Percentiles rank a stretch among this genome's conserved stretches.
phyloP scores from a whole-genome alignment of 2,888 invertebrate species.

The Celastrina argiolus region DNA sequence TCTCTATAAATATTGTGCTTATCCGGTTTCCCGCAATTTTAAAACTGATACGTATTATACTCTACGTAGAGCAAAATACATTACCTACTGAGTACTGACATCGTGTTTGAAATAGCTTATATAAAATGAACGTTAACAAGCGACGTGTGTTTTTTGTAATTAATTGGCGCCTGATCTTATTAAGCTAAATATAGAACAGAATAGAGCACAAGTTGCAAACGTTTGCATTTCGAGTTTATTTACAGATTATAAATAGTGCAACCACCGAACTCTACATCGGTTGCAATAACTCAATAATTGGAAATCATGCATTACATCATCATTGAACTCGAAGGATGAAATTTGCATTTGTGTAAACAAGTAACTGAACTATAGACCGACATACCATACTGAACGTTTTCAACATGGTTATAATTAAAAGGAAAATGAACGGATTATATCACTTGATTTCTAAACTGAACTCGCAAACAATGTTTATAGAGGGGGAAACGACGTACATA shows the following conservation, averaged over 20 bases:
- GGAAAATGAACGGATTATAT: neutral
- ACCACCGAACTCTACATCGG: neutral
- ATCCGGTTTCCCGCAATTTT: neutral
- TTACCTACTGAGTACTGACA: neutral
- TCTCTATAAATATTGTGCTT: neutral
- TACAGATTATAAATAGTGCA: conserved; percentile 12
- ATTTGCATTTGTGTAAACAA: conserved; percentile 29
- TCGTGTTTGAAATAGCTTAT: neutral
- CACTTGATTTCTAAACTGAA: neutral
- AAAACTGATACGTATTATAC: neutral
- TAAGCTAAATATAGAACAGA: conserved; percentile 15
- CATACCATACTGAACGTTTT: conserved; percentile 23
- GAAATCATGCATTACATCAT: conserved; percentile 5
- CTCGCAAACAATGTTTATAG: neutral
- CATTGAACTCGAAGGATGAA: conserved; percentile 24
- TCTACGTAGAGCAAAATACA: neutral
- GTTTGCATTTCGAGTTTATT: conserved; percentile 8
- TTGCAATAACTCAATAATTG: neutral
- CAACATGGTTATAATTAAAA: neutral
- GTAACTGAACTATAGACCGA: conserved; percentile 28
- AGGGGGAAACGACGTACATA: neutral
- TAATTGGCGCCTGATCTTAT: conserved; percentile 19
- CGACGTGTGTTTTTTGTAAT: conserved; percentile 7
- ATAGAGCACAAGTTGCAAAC: conserved; percentile 10
- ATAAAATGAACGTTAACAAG: conserved; percentile 1